Conservation (phyloP, 2,797 vertebrate genomes). For the Balearica regulorum region DNA sequence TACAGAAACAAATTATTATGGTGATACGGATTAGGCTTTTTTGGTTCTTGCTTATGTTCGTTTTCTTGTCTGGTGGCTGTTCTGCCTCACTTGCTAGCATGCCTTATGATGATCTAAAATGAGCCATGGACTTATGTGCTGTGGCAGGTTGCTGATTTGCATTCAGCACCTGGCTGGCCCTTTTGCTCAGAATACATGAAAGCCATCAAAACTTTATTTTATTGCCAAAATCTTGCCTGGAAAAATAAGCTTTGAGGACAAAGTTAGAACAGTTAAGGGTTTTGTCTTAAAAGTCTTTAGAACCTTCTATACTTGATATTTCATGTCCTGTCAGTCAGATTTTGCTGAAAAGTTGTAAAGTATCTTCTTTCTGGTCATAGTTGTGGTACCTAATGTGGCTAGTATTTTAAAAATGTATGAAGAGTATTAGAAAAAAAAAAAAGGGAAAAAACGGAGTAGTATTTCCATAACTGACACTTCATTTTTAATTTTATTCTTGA, state of each 20-base stretch:
- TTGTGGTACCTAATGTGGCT: background rate
- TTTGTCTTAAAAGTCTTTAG: background rate
- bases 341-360: background rate
- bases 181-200: background rate
- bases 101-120: background rate
- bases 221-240: background rate
- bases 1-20: background rate
- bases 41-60: background rate
- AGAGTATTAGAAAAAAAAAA: background rate
- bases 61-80: background rate
- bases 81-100: background rate
- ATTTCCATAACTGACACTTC: background rate
- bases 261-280: background rate
- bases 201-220: background rate
- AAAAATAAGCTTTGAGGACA: background rate
- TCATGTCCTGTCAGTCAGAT: background rate
- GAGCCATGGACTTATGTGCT: background rate
- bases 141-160: background rate
- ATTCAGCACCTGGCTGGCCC: background rate
- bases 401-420: background rate
- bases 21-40: background rate
- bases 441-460: background rate
- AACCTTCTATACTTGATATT: background rate
- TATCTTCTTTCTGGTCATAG: background rate
- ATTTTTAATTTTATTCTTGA: background rate